phyloP scores from a whole-genome alignment of 2,888 invertebrate species.

The Eupithecia exiguata region DNA sequence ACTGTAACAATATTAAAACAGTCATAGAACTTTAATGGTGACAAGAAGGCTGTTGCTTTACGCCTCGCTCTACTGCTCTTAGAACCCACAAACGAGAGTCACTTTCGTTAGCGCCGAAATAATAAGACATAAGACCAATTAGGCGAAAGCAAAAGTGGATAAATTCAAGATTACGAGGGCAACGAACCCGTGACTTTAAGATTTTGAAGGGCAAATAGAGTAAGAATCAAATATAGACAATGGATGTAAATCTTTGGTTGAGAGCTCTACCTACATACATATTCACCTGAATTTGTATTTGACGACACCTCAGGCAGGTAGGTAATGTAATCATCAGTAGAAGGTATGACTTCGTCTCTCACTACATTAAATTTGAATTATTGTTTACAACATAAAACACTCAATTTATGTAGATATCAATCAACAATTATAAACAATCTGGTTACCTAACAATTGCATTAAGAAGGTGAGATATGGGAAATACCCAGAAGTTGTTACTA shows the following conservation, averaged over 20 bases:
- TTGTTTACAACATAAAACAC: not conserved
- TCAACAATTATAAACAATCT: not conserved
- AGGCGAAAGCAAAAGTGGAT: not conserved
- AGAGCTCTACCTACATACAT: not conserved
- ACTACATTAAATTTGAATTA: not conserved
- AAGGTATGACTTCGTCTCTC: not conserved
- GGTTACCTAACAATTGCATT: not conserved
- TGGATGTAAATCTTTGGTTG: not conserved
- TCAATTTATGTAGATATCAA: not conserved
- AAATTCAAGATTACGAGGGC: not conserved
- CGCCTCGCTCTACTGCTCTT: not conserved
- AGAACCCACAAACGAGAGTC: not conserved
- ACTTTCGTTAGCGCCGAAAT: constrained; percentile 2
- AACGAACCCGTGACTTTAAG: not conserved
- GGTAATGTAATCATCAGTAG: too few species aligned
- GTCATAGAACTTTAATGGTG: not conserved
- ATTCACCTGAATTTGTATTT: not conserved
- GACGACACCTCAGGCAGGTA: too few species aligned
- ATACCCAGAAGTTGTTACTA: not conserved
- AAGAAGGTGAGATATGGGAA: not conserved
- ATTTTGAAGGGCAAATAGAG: not conserved
- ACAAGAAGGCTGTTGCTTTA: not conserved
- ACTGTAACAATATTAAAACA: not conserved
- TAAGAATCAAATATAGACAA: not conserved
- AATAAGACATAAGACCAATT: constrained; percentile 5